Evolutionary conservation across 2,888 invertebrate species (phyloP).

Genomic region (Sipunculus nudus): DNA sequence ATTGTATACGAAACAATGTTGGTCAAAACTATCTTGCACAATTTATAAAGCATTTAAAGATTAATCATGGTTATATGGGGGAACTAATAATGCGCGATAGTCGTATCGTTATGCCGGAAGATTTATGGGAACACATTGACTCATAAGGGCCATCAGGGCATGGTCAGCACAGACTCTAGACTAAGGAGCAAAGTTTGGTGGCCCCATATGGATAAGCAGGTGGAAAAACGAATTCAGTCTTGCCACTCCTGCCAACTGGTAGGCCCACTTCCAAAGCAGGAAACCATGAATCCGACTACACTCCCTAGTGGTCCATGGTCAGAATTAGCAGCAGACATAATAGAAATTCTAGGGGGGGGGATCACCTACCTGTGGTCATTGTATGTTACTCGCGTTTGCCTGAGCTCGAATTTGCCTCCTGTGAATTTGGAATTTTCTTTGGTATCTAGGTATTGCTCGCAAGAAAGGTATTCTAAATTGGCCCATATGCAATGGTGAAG

Average conservation of each 20-base stretch:
- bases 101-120: conserved; percentile 6
- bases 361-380: conserved; percentile 9
- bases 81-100: conserved; percentile 10
- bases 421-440: neutral
- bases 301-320: conserved; percentile 13
- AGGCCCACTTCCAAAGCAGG: neutral
- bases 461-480: neutral
- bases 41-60: neutral
- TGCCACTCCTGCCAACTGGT: conserved; percentile 8
- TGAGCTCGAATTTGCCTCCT: conserved; percentile 9
- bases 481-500: conserved; percentile 16
- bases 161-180: conserved; percentile 11
- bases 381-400: conserved; percentile 16
- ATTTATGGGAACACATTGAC: neutral
- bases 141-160: conserved; percentile 20
- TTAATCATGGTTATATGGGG: conserved; percentile 4
- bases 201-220: conserved; percentile 14
- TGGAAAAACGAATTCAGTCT: conserved; percentile 3
- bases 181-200: conserved; percentile 19
- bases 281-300: conserved; percentile 6
- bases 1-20: neutral
- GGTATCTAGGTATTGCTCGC: neutral
- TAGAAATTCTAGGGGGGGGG: neutral
- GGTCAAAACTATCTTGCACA: neutral
- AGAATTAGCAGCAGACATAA: conserved; percentile 11